Evolutionary conservation across 2,797 vertebrate species (phyloP).

Genomic region (Discoglossus pictus): DNA sequence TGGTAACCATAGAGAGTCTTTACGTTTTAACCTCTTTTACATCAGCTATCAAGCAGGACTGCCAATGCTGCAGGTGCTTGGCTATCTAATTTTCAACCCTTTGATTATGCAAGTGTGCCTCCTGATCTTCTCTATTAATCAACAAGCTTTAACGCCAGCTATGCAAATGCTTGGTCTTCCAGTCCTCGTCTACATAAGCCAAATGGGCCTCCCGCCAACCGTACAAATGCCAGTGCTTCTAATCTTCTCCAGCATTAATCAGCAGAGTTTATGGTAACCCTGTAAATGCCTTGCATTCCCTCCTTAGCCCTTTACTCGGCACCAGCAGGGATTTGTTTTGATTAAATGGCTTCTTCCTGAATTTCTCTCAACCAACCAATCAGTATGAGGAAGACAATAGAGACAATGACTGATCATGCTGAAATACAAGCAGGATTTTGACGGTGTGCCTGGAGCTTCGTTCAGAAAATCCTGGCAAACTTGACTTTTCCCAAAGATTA

Average conservation of each 20-base stretch:
- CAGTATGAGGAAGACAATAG: background rate
- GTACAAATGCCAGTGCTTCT: constrained; percentile 44
- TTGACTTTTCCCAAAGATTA: too few relatives aligned
- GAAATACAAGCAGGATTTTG: background rate
- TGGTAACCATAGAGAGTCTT: constrained; percentile 37
- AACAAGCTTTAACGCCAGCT: constrained; percentile 48
- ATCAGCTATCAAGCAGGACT: constrained; percentile 19
- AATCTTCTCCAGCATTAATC: constrained; percentile 52
- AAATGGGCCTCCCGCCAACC: constrained; percentile 40
- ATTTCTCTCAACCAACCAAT: constrained; percentile 7
- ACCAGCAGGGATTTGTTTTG: constrained; percentile 35
- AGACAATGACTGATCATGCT: constrained; percentile 1
- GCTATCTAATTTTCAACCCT: constrained; percentile 51
- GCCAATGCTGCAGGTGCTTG: constrained; percentile 50
- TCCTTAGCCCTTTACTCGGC: constrained; percentile 32
- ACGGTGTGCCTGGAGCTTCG: too few relatives aligned
- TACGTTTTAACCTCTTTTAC: constrained; percentile 38
- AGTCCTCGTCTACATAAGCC: constrained; percentile 47
- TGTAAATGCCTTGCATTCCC: constrained; percentile 39
- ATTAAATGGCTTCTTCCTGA: constrained; percentile 26
- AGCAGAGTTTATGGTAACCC: constrained; percentile 45
- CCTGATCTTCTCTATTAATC: constrained; percentile 52
- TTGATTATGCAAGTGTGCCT: constrained; percentile 51
- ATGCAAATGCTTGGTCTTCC: constrained; percentile 50
- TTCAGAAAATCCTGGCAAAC: too few relatives aligned